A percentile compares a stretch with the other conserved stretches of the same genome.
These are phyloP conservation scores for Solenopsis fugax DNA, from an alignment of 1,140 invertebrate genomes.

Conservation along the genomic window DNA sequence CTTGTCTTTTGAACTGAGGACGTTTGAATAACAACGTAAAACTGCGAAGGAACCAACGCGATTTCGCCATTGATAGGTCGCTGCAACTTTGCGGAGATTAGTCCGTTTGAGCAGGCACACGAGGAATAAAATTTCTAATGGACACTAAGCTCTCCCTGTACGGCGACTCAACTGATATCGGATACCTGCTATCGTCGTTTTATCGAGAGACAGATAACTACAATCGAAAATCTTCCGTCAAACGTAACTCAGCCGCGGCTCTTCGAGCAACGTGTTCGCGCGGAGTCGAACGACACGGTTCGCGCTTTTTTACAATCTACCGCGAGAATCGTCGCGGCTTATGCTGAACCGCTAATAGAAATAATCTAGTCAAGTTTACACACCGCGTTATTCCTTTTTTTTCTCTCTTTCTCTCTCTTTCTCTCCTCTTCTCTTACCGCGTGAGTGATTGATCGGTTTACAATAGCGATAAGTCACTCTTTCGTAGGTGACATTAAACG, in stretches of 20 bases:
- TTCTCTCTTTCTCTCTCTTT: neutral
- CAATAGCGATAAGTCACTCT: neutral
- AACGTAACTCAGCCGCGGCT: neutral
- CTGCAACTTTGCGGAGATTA: neutral
- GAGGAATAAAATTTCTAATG: conserved; percentile 28
- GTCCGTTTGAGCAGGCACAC: neutral
- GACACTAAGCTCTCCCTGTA: neutral
- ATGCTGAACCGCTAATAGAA: neutral
- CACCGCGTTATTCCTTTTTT: neutral
- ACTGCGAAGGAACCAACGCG: neutral
- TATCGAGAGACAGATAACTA: conserved; percentile 75
- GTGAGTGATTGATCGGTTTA: conserved; percentile 5
- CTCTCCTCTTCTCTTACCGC: neutral
- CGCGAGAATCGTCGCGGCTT: neutral
- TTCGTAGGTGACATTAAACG: neutral
- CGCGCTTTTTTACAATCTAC: neutral
- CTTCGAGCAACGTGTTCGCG: neutral
- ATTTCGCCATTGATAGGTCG: no score
- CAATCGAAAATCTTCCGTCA: conserved; percentile 31
- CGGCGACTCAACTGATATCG: conserved; percentile 56
- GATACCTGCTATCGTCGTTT: conserved; percentile 66
- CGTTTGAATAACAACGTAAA: neutral
- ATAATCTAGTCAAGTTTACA: neutral
- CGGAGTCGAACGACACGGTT: conserved; percentile 16
- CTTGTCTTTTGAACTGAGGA: neutral